Evolutionary conservation across 2,113 vertebrate species (phyloP).

Genomic region (Strigops habroptila): DNA sequence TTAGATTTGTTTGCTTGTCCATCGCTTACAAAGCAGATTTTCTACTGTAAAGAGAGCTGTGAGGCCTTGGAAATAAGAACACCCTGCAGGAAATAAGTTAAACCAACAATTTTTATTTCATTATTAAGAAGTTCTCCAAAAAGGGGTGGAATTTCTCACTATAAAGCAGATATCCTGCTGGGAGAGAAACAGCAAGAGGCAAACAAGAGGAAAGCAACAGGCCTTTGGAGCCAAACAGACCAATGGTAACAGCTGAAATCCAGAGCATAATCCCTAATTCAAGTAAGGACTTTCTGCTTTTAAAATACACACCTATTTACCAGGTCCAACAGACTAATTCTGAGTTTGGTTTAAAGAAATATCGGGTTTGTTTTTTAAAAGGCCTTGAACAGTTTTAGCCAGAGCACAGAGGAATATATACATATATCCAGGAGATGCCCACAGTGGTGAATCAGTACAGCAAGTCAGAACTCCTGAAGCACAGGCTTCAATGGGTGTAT

Average conservation of each 20-base stretch:
- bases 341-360: background rate
- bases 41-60: background rate
- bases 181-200: constrained; percentile 22
- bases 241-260: background rate
- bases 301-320: background rate
- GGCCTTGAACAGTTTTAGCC: background rate
- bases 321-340: background rate
- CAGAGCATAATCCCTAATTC: background rate
- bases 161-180: background rate
- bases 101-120: background rate
- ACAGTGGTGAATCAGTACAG: background rate
- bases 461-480: background rate
- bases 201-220: constrained; percentile 14
- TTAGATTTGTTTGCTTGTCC: constrained; percentile 41
- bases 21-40: background rate
- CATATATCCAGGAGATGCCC: background rate
- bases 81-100: constrained; percentile 2
- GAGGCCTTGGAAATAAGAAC: constrained; percentile 38
- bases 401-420: background rate
- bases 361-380: background rate
- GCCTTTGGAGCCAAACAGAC: background rate
- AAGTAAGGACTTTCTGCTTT: background rate
- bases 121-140: background rate
- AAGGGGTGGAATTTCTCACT: background rate
- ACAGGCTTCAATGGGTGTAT: background rate